phyloP scores from a whole-genome alignment of 2,888 invertebrate species.

The Blomia tropicalis region DNA sequence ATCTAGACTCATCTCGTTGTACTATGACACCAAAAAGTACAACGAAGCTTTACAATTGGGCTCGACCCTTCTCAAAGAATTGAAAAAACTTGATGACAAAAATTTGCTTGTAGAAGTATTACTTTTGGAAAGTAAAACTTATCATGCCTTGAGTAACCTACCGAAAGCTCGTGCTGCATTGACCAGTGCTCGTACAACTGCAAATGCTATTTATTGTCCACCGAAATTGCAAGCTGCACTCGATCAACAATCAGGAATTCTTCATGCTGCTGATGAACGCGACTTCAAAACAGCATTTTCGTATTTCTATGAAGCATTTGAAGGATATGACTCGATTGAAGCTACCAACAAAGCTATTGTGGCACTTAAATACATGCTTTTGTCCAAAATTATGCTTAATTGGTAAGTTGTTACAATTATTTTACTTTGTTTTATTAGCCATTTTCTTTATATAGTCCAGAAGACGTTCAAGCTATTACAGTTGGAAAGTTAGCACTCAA shows the following conservation, averaged over 20 bases:
- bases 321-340: constrained; percentile 91
- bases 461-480: constrained; percentile 84
- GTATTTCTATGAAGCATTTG: constrained; percentile 98
- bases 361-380: constrained; percentile 95
- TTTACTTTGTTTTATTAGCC: not conserved
- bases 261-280: constrained; percentile 98
- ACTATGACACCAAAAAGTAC: constrained; percentile 78
- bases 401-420: constrained; percentile 34
- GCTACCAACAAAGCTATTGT: constrained; percentile 68
- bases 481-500: constrained; percentile 92
- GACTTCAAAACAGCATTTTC: constrained; percentile 99
- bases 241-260: constrained; percentile 80
- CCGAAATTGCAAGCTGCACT: constrained; percentile 95
- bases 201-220: constrained; percentile 97
- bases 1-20: constrained; percentile 80
- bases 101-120: constrained; percentile 95
- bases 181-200: constrained; percentile 96
- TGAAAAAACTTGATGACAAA: constrained; percentile 98
- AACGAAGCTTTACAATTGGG: constrained; percentile 67
- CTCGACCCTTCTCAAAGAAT: constrained; percentile 57
- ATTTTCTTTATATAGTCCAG: constrained; percentile 48
- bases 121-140: constrained; percentile 92
- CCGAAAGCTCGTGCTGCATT: constrained; percentile 90
- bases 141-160: constrained; percentile 88
- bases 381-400: constrained; percentile 95